phyloP scores from a whole-genome alignment of 2,888 invertebrate genomes.

The Andrena bicolor region DNA sequence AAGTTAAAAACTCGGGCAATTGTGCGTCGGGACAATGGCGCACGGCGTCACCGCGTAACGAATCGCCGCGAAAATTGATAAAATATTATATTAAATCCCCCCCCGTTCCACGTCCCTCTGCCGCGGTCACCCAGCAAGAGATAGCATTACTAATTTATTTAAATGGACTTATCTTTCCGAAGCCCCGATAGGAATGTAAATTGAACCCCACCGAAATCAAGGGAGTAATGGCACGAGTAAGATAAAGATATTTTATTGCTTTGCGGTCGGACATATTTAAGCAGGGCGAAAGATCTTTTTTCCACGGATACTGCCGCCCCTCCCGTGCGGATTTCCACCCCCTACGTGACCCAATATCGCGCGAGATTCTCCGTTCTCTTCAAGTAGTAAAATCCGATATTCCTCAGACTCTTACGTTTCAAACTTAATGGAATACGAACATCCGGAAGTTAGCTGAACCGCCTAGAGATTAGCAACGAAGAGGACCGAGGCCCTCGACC shows the following conservation, averaged over 20 bases:
- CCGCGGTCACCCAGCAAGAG: conserved; percentile 69
- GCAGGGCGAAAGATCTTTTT: conserved; percentile 75
- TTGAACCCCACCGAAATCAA: conserved; percentile 82
- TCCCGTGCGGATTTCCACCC: not conserved
- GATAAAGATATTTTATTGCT: conserved; percentile 85
- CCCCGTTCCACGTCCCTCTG: conserved; percentile 23
- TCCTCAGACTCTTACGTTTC: no score
- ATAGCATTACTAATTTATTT: conserved; percentile 85
- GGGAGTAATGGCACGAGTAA: conserved; percentile 83
- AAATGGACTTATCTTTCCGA: conserved; percentile 85
- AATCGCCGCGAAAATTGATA: conserved; percentile 84
- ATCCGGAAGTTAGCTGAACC: no score
- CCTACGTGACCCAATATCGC: not conserved
- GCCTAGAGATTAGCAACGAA: no score
- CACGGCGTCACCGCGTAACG: conserved; percentile 76
- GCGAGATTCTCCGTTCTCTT: not conserved
- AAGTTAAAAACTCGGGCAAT: conserved; percentile 62
- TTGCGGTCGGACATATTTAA: conserved; percentile 82
- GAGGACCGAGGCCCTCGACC: no score
- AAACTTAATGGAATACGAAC: no score
- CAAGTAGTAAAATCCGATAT: not conserved
- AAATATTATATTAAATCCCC: conserved; percentile 83
- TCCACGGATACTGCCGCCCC: not conserved
- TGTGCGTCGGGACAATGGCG: conserved; percentile 59
- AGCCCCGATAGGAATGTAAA: conserved; percentile 85